These are phyloP conservation scores for Leptinotarsa defecta DNA, from an alignment of 1,140 invertebrate genomes.

Conservation along the genomic window DNA sequence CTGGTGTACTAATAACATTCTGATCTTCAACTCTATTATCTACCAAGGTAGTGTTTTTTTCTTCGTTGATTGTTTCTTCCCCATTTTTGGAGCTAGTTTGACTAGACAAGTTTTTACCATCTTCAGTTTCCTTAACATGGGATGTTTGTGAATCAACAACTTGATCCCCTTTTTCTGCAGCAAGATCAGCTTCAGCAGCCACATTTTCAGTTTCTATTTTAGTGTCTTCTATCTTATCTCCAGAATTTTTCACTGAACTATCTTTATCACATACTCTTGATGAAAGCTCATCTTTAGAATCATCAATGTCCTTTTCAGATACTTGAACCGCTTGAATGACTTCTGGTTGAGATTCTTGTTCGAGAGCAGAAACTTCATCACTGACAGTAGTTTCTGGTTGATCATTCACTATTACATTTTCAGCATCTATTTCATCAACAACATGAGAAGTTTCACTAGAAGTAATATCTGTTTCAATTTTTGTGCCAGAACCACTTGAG, in stretches of 20 bases:
- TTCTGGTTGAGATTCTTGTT: neutral
- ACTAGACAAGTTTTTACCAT: neutral
- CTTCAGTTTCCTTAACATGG: neutral
- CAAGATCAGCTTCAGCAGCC: neutral
- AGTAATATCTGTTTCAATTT: neutral
- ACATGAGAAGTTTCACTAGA: neutral
- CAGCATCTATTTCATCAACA: neutral
- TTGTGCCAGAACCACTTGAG: neutral
- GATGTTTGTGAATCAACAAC: neutral
- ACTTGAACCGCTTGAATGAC: neutral
- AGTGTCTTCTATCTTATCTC: neutral
- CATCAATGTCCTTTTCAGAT: conserved; percentile 1
- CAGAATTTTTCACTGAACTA: neutral
- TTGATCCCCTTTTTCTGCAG: neutral
- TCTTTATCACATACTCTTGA: conserved; percentile 7
- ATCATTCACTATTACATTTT: neutral
- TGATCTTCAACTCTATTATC: neutral
- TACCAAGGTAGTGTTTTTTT: neutral
- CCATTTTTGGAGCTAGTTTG: neutral
- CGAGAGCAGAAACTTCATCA: neutral
- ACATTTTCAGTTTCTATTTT: neutral
- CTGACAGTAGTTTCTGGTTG: neutral
- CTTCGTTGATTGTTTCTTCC: neutral
- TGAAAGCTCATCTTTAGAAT: neutral
- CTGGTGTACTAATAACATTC: neutral